Evolutionary conservation across 2,113 vertebrate species (phyloP), one percentile per base, ranked within the genome.

Genomic region (Tympanuchus pallidicinctus): DNA sequence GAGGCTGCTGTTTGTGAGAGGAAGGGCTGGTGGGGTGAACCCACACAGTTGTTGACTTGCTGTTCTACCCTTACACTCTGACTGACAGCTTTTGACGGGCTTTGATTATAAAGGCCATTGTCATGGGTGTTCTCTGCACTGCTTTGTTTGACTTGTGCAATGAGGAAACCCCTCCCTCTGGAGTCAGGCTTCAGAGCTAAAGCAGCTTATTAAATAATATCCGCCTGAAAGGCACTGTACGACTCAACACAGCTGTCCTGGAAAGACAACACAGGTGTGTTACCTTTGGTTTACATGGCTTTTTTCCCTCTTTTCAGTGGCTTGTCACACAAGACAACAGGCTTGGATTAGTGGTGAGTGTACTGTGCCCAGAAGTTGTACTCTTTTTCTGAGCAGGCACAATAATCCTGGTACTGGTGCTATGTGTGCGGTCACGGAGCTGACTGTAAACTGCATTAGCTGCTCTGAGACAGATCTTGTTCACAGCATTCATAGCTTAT

Each of bases 21-120:
- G 32, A 93, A 83, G 19, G 17, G 65, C 83, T 67, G 76, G 32
- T 16, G 5, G 69, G 54, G 4, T 6, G 78, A 73, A 71, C 0
- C 17, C 71, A 85, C 76, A 84, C 75, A 24, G 6, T 15, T 89
- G 81, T 92, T 96, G 84, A 87, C 47, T 76, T 48, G 43, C 93
- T 21, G 59, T 66, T 61, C 45, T 24, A 36, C 50, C 28, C n/a
- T 95, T 87, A 71, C 81, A 38, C 59, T 47, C 77, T 59, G 82
- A 79, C 74, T 84, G 88, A 73, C 47, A 73, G 91, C 52, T 73
- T n/a, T 73, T 66, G 82, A 85, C 64, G 82, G 72, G 75, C 69
- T 86, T 10, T 83, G 90, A 95, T 95, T 83, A 89, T 30, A 67
- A 79, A 83, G 84, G 82, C 42, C 69, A 8, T 81, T 64, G 89